A percentile compares a stretch with the other conserved stretches of the same genome.
phyloP scores from a whole-genome alignment of 1,140 invertebrate genomes.

The Lasioglossum baleicum region DNA sequence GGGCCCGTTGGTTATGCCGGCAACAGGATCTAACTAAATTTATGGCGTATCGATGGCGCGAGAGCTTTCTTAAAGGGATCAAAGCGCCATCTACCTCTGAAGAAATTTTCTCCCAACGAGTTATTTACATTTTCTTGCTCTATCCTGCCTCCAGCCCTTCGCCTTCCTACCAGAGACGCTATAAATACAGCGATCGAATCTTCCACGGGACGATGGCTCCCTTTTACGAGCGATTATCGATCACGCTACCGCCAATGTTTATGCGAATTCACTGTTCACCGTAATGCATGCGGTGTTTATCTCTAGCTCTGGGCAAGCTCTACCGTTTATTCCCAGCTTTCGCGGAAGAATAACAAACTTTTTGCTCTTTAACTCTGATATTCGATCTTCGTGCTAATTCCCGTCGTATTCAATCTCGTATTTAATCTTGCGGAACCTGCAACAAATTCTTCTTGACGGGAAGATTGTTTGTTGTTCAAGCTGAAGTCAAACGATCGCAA shows the following conservation, averaged over 20 bases:
- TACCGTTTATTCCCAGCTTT: too few relatives aligned
- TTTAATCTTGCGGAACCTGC: too few relatives aligned
- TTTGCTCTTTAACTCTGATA: too few relatives aligned
- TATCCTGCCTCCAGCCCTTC: too few relatives aligned
- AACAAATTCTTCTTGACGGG: too few relatives aligned
- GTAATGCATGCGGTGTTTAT: too few relatives aligned
- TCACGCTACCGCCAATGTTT: background rate
- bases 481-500: too few relatives aligned
- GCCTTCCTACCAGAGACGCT: background rate
- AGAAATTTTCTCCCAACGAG: constrained; percentile 45
- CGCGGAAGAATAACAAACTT: too few relatives aligned
- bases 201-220: background rate
- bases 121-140: constrained; percentile 19
- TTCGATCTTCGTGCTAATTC: too few relatives aligned
- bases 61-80: constrained; percentile 25
- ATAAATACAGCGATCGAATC: constrained; percentile 10
- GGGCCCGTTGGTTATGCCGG: background rate
- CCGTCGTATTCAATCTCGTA: too few relatives aligned
- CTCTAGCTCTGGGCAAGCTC: too few relatives aligned
- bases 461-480: too few relatives aligned
- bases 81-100: background rate
- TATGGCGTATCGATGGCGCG: constrained; percentile 50
- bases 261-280: background rate
- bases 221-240: background rate
- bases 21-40: constrained; percentile 57